Evolutionary conservation across 2,113 vertebrate species (phyloP), one percentile per base, ranked within the genome.

Genomic region (Anser cygnoides): DNA sequence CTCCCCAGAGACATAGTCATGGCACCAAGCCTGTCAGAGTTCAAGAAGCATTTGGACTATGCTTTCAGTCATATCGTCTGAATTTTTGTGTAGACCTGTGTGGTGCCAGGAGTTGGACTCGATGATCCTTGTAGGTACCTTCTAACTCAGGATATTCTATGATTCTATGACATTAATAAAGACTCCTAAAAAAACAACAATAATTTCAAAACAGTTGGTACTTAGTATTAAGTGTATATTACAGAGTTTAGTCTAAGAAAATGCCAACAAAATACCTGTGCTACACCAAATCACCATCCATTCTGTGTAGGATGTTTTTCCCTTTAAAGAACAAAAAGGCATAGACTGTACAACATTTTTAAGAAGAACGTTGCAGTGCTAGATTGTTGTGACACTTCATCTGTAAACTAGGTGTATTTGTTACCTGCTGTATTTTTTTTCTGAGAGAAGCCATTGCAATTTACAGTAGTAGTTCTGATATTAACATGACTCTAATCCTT

Each of bases 261-360:
- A 90, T 25, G 28, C 1, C 9, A 65, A 33, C 2, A 76, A 79
- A 90, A 62, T 59, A 13, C 29, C 23, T 46, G 22, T 35, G 46
- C 0, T 3, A 74, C 14, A 71, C 4, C 1, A 4, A 46, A 52
- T 43, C 9, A n/a, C 63, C 22, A 29, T 75, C 4, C 71, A 11
- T 61, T 84, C 13, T 59, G 20, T 29, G 8, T 31, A 39, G 49
- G 7, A 35, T 13, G 65, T 0, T 28, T 44, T 85, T 76, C 9
- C 11, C 3, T 37, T 18, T 6, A 46, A n/a, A 49, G 94, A 35
- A 70, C 44, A 68, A 57, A 68, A 25, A 35, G 3, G 1, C 11
- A 13, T 44, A n/a, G 1, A 46, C 3, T 7, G 1, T 62, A 4
- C 3, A 66, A 2, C 0, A 6, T 63, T 83, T 79, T 73, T 13